phyloP scores from a whole-genome alignment of 1,140 invertebrate species.

The Tetramorium parvispinum region DNA sequence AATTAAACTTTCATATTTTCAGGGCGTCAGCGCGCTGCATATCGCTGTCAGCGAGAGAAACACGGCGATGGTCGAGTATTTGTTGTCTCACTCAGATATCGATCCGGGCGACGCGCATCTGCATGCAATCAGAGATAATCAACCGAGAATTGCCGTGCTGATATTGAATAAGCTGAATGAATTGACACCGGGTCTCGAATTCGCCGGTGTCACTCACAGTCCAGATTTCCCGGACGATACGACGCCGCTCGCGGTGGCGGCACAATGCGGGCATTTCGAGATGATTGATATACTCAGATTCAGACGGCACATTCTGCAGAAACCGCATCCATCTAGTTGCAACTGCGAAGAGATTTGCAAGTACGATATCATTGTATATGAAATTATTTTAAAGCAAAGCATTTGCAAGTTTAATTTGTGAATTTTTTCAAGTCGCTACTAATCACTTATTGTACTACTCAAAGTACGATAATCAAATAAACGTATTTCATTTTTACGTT shows the following conservation, averaged over 20 bases:
- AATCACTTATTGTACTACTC: too few relatives aligned
- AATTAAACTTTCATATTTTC: slow-evolving; percentile 19
- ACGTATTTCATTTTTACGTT: not conserved
- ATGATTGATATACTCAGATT: slow-evolving; percentile 88
- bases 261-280: slow-evolving; percentile 90
- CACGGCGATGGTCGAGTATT: slow-evolving; percentile 86
- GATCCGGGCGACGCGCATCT: slow-evolving; percentile 87
- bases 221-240: slow-evolving; percentile 89
- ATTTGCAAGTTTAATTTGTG: not conserved
- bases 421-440: not conserved
- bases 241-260: slow-evolving; percentile 90
- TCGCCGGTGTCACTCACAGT: slow-evolving; percentile 84
- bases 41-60: slow-evolving; percentile 86
- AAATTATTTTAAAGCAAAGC: not conserved
- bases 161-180: slow-evolving; percentile 85
- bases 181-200: slow-evolving; percentile 84
- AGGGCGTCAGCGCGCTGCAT: slow-evolving; percentile 87
- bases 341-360: slow-evolving; percentile 87
- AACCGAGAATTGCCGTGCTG: slow-evolving; percentile 83
- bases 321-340: slow-evolving; percentile 88
- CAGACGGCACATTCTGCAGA: slow-evolving; percentile 84
- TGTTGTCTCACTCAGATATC: slow-evolving; percentile 84
- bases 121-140: slow-evolving; percentile 86
- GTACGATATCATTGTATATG: slow-evolving; percentile 70
- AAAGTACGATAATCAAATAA: not conserved